Evolutionary conservation across 2,797 vertebrate species (phyloP), one percentile per base, ranked within the genome.

Genomic region (Poecilia gillii): DNA sequence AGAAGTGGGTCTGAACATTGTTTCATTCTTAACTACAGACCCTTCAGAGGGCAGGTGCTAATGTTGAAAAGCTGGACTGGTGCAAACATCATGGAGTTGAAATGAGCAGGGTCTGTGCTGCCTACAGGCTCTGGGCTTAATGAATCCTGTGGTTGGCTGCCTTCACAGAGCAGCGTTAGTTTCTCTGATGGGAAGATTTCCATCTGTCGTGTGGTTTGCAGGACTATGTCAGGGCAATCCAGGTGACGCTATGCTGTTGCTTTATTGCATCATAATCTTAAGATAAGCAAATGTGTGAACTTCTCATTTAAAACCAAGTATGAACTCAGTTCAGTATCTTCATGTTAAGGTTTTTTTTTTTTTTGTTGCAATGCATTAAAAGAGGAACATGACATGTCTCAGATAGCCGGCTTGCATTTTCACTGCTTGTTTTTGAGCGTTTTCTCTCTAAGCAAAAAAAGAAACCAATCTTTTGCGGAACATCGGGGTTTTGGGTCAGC

Each of bases 401-500:
- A 75, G 45, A 87, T 79, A 39, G 77, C 79, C 82, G 85, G 75
- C 76, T 75, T 78, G 33, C 86, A 33, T 84, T 76, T 85, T 84
- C 53, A 75, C 43, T 76, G 73, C 53, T 83, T 66, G 80, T 46
- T 55, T 82, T 47, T 76, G 20, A 43, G 59, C 80, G 79, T 78
- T 62, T 73, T 55, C 75, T 72, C 55, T 68, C 55, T 78, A 75
- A 86, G 84, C 74, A 70, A 84, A 87, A 47, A 77, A 41, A 77
- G 80, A 82, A 88, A 89, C 79, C 57, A 0, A 84, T 84, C 76
- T 80, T 91, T 92, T 92, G 91, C 81, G 73, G 91, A 94, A 92
- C 85, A 77, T 83, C 18, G 28, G 86, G 84, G 82, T 73, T 91
- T 90, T 82, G 76, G 84, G 84, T 93, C 92, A 93, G 91, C 91